phyloP scores from a whole-genome alignment of 1,140 invertebrate species.

The Dendroctonus ponderosae region DNA sequence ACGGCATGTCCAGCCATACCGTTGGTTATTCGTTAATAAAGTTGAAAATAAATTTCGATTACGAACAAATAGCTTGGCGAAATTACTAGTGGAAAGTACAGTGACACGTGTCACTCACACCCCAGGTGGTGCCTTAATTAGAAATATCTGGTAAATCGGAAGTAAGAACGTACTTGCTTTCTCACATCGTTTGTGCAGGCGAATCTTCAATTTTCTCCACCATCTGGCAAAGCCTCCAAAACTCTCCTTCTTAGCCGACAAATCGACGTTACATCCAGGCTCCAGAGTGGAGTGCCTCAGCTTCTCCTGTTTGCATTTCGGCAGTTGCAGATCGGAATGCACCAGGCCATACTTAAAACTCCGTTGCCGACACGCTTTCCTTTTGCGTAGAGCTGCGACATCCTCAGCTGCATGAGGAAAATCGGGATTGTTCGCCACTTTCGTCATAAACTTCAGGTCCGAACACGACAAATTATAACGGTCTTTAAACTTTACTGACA shows the following conservation, averaged over 20 bases:
- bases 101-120: too few species aligned
- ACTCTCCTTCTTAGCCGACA: slow-evolving; percentile 8
- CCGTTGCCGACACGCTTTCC: slow-evolving; percentile 15
- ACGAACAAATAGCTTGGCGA: too few species aligned
- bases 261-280: slow-evolving; percentile 8
- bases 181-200: too few species aligned
- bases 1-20: slow-evolving; percentile 20
- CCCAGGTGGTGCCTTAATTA: too few species aligned
- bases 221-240: too few species aligned
- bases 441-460: slow-evolving; percentile 26
- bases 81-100: too few species aligned
- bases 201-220: too few species aligned
- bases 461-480: slow-evolving; percentile 2
- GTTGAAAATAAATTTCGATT: too few species aligned
- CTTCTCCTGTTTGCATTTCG: slow-evolving; percentile 11
- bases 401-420: slow-evolving; percentile 6
- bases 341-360: slow-evolving; percentile 37
- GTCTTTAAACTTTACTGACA: too few species aligned
- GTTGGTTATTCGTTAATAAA: too few species aligned
- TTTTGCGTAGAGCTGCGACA: neutral
- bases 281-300: slow-evolving; percentile 12
- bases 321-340: slow-evolving; percentile 24
- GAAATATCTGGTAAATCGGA: too few species aligned
- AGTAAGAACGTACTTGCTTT: too few species aligned
- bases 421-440: slow-evolving; percentile 33